Evolutionary conservation across 2,113 vertebrate species (phyloP), one percentile per base, ranked within the genome.

Genomic region (Osmerus mordax): DNA sequence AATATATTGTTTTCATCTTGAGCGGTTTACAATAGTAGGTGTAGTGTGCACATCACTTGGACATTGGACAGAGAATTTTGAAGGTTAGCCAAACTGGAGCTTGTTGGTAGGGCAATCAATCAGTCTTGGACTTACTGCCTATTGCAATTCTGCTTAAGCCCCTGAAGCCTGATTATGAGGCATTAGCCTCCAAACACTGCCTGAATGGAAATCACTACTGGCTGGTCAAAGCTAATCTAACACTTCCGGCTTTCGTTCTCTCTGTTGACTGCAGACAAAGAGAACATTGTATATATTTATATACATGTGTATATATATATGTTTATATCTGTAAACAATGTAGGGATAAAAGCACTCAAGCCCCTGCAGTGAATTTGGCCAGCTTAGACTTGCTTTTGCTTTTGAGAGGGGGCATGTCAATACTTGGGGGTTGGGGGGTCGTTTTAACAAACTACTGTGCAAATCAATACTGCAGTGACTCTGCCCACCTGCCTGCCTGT

Each of bases 131-230:
- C 69, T 75, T 72, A 72, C 71, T 58, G 71, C 69, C 66, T 59
- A 67, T 73, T 76, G 71, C 69, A 81, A 80, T 78, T 73, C 78
- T 64, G 69, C 71, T 74, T 77, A 75, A 84, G 62, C 74, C 77
- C 70, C 65, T 74, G 60, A 78, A 79, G 67, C 76, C 71, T 70
- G 74, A 81, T 79, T 79, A 84, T 64, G 62, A 52, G 71, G 71
- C 73, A 72, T 81, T 78, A 76, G 67, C 61, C 58, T 74, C 71
- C 71, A 65, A 28, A 72, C 71, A 54, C 65, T 41, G 59, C 55
- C 61, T 71, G 78, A 80, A 71, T 73, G 73, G 68, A 76, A 81
- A 73, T 76, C 65, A 76, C 70, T 70, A 55, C 41, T 12, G 47
- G 56, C 52, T 56, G 11, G n/a, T 56, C 71, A 76, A 73, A 61